A percentile compares a stretch with the other conserved stretches of the same genome.
Conservation (phyloP, 1,140 invertebrate species). For the Mycetomoellerius zeteki region DNA sequence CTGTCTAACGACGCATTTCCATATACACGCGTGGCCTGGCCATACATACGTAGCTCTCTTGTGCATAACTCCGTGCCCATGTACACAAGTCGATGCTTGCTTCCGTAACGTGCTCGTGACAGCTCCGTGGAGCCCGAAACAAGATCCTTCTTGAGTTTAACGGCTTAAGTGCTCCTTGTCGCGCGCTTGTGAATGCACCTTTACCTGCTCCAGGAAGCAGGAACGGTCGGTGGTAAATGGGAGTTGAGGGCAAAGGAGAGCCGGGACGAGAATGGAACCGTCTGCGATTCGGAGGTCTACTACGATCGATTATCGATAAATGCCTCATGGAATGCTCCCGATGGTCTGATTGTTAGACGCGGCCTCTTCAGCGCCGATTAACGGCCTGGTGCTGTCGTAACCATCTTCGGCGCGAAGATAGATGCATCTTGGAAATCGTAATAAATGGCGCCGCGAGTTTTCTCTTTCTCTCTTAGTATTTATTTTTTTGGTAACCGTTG, state of each 20-base stretch:
- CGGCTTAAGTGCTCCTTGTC: not conserved
- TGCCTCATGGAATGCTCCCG: conserved; percentile 70
- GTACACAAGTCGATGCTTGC: conserved; percentile 20
- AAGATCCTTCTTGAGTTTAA: conserved; percentile 63
- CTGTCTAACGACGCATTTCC: conserved; percentile 63
- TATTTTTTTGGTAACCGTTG: not conserved
- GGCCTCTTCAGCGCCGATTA: conserved; percentile 59
- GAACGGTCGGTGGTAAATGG: not conserved
- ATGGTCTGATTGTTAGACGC: conserved; percentile 62
- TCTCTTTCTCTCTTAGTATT: not conserved
- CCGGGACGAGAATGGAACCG: conserved; percentile 48
- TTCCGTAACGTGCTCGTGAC: conserved; percentile 47
- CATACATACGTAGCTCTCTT: conserved; percentile 8
- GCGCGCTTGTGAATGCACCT: conserved; percentile 46
- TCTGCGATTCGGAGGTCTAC: conserved; percentile 55
- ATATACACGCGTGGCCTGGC: conserved; percentile 36
- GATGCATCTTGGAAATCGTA: conserved; percentile 56
- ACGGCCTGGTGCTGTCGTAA: conserved; percentile 57
- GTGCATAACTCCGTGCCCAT: conserved; percentile 11
- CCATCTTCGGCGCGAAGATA: conserved; percentile 57
- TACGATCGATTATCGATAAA: conserved; percentile 79
- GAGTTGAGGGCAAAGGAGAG: conserved; percentile 42
- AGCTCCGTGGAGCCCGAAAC: conserved; percentile 65
- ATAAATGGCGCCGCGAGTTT: conserved; percentile 42
- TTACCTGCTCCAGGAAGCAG: conserved; percentile 29